Conservation (phyloP, 2,797 vertebrate genomes). For the Lithobates sylvaticus region DNA sequence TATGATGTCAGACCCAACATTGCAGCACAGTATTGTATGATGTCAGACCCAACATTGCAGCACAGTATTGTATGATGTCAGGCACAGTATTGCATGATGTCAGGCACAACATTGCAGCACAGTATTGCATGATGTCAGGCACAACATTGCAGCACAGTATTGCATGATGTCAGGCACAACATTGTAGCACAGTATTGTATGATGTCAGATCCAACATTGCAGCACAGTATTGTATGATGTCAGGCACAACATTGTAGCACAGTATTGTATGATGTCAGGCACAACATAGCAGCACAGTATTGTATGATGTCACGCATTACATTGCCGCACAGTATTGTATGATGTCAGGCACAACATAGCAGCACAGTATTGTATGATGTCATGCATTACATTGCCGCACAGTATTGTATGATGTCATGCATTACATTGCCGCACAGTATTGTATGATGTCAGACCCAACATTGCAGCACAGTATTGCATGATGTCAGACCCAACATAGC, state of each 20-base stretch:
- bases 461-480: neutral
- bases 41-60: too few species aligned
- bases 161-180: neutral
- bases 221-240: too few species aligned
- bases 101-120: neutral
- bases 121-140: neutral
- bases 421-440: neutral
- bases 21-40: too few species aligned
- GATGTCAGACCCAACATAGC: neutral
- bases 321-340: neutral
- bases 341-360: neutral
- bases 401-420: too few species aligned
- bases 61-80: too few species aligned
- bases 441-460: neutral
- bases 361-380: too few species aligned
- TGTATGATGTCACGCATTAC: neutral
- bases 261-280: neutral
- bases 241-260: neutral
- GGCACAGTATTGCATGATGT: neutral
- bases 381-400: too few species aligned
- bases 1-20: neutral
- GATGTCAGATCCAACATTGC: neutral
- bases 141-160: neutral
- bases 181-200: neutral
- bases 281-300: neutral